Evolutionary conservation across 2,888 invertebrate genomes (phyloP).

Genomic region (Ornithoptera priamus): DNA sequence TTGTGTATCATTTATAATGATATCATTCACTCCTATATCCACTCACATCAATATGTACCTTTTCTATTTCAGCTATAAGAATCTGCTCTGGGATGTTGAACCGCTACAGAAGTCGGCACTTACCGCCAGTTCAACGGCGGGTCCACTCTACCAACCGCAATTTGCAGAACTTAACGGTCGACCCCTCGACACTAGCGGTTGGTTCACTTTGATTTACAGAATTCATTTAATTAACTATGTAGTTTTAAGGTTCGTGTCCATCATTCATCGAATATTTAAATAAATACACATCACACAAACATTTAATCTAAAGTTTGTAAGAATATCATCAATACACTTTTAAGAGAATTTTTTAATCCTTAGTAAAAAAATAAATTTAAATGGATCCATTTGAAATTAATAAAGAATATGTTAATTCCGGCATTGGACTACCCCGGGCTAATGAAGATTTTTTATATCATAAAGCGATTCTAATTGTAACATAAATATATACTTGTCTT

Average conservation of each 20-base stretch:
- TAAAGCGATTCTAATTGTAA: background rate
- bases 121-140: slow-evolving; percentile 79
- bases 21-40: too few species aligned
- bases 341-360: too few species aligned
- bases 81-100: slow-evolving; percentile 69
- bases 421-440: too few species aligned
- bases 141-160: slow-evolving; percentile 72
- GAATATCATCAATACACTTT: too few species aligned
- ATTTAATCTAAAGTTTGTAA: too few species aligned
- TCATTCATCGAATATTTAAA: too few species aligned
- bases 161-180: slow-evolving; percentile 72
- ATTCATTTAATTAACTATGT: background rate
- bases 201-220: background rate
- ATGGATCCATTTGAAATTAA: too few species aligned
- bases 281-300: too few species aligned
- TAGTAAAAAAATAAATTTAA: too few species aligned
- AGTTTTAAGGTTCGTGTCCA: background rate
- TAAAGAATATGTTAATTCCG: too few species aligned
- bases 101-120: slow-evolving; percentile 75
- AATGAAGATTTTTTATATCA: too few species aligned
- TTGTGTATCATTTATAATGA: too few species aligned
- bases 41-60: background rate
- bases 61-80: slow-evolving; percentile 48
- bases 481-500: background rate
- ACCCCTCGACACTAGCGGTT: slow-evolving; percentile 42